phyloP scores from a whole-genome alignment of 2,888 invertebrate species.

The Dione juno region DNA sequence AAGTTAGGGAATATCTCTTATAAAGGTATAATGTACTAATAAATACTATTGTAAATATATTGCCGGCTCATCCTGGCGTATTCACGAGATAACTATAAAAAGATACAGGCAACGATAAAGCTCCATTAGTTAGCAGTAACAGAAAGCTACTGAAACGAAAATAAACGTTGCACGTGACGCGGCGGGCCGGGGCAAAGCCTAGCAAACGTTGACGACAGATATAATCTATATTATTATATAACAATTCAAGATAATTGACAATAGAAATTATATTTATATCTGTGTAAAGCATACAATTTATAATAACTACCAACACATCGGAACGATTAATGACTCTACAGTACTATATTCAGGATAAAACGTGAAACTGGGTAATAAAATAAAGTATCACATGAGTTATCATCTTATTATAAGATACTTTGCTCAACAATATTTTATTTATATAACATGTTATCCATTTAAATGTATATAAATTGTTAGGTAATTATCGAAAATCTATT shows the following conservation, averaged over 20 bases:
- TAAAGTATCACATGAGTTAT: no score
- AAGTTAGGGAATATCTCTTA: no score
- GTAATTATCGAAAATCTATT: constrained; percentile 10
- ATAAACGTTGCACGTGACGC: constrained; percentile 68
- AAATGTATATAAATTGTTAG: constrained; percentile 38
- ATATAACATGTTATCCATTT: not conserved
- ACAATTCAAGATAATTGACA: constrained; percentile 41
- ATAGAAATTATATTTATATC: not conserved
- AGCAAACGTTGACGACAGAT: constrained; percentile 35
- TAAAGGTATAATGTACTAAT: not conserved
- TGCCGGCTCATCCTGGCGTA: constrained; percentile 13
- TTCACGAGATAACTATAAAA: constrained; percentile 35
- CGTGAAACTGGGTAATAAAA: not conserved
- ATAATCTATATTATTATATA: constrained; percentile 54
- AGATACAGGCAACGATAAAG: constrained; percentile 42
- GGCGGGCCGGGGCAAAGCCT: constrained; percentile 50
- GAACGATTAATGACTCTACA: no score
- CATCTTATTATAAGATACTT: constrained; percentile 5
- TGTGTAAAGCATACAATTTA: no score
- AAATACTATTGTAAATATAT: constrained; percentile 1
- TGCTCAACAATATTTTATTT: not conserved
- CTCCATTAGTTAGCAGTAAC: constrained; percentile 40
- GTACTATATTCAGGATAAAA: no score
- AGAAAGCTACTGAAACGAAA: constrained; percentile 53
- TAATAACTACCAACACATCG: no score